Evolutionary conservation across 2,113 vertebrate species (phyloP).

Genomic region (Oostethus manadensis): DNA sequence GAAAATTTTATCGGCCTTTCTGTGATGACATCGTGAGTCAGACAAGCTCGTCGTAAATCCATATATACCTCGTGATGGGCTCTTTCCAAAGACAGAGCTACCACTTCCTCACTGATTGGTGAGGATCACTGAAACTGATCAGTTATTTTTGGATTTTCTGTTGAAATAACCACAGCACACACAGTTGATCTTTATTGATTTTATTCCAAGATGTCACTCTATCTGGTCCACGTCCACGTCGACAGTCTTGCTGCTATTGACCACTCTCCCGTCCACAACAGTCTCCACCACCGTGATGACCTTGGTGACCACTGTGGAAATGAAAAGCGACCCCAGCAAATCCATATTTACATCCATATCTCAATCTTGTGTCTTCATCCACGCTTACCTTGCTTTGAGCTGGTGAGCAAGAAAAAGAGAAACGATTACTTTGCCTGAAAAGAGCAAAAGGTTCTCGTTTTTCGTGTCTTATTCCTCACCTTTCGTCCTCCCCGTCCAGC

Average conservation of each 20-base stretch:
- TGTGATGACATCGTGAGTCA: too few species aligned
- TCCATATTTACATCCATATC: background rate
- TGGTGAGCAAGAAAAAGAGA: conserved; percentile 14
- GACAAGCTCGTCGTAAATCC: too few species aligned
- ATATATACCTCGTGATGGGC: too few species aligned
- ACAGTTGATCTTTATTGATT: conserved; percentile 40
- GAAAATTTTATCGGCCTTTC: too few species aligned
- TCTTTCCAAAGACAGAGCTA: too few species aligned
- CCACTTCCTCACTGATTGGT: too few species aligned
- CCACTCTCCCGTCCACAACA: conserved; percentile 54
- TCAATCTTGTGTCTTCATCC: background rate
- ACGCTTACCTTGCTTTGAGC: conserved; percentile 52
- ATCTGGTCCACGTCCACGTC: conserved; percentile 47
- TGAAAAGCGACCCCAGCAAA: conserved; percentile 4
- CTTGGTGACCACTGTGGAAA: conserved; percentile 56
- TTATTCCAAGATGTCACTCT: conserved; percentile 21
- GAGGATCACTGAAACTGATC: too few species aligned
- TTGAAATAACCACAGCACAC: background rate
- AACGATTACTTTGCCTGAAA: conserved; percentile 12
- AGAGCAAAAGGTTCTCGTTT: background rate
- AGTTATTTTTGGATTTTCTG: background rate
- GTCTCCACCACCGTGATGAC: conserved; percentile 63
- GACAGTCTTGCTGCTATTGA: conserved; percentile 45
- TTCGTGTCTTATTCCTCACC: conserved; percentile 39
- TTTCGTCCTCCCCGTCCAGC: conserved; percentile 78